Evolutionary conservation across 2,797 vertebrate genomes (phyloP), one percentile per base, ranked within the genome.

Genomic region (Peromyscus eremicus): DNA sequence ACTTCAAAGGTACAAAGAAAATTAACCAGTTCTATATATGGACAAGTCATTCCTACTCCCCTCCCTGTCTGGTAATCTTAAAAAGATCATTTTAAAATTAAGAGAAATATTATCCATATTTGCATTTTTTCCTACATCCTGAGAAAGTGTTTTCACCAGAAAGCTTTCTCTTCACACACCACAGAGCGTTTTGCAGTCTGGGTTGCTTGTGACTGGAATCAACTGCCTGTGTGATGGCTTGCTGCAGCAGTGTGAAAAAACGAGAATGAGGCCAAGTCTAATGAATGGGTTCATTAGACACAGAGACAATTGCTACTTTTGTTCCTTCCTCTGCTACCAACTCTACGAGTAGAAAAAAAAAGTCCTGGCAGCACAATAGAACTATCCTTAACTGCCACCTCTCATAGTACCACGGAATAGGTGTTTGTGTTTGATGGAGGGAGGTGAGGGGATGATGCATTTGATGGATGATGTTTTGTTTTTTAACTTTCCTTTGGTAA

Each of bases 291-390:
- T 77, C 62, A 52, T 52, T 37, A n/a, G 64, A 70, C 87, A 92
- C 29, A 57, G n/a, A 64, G 43, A 93, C 40, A 89, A 84, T 77
- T 76, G 40, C 23, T 92, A 29, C 55, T 95, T 93, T 91, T 97
- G 80, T 97, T 92, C 46, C 79, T 70, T 97, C 11, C 37, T 76
- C 73, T 89, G 82, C 77, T 85, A 81, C 43, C 34, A 89, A 92
- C 73, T 34, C 92, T 87, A 89, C 55, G 83, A 91, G 64, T 16
- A 83, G 55, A 14, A 46, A 75, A 60, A 73, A 37, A 3, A 3
- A 60, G 71, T 57, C 12, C 21, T 79, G n/a, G 64, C 13, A 79
- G 82, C 23, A 83, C n/a, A 93, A 76, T 37, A 96, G 84, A 95
- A 86, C 6, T 14, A 76, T 77, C 43, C 86, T 55, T 90, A 76